Conservation (phyloP, 1,140 invertebrate species). For the Odontomachus brunneus region DNA sequence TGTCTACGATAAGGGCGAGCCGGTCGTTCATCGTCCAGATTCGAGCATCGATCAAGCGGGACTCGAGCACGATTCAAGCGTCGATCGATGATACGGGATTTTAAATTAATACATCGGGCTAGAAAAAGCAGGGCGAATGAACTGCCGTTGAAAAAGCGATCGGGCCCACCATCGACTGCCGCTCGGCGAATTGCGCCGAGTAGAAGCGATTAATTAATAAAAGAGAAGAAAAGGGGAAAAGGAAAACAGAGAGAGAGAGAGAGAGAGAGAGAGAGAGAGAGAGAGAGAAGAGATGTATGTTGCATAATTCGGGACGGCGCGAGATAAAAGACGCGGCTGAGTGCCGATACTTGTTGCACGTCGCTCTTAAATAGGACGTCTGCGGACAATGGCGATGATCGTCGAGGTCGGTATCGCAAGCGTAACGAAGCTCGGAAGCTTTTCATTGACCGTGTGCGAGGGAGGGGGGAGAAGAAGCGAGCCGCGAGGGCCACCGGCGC, state of each 20-base stretch:
- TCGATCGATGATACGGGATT: neutral
- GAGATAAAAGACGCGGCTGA: slow-evolving; percentile 39
- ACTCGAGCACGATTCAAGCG: neutral
- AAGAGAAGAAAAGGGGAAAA: neutral
- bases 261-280: no score
- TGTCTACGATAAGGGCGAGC: no score
- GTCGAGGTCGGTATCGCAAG: slow-evolving; percentile 33
- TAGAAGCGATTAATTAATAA: slow-evolving; percentile 24
- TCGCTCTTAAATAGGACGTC: slow-evolving; percentile 49
- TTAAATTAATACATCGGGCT: slow-evolving; percentile 17
- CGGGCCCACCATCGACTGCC: neutral
- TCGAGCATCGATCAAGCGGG: neutral
- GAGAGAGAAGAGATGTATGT: neutral
- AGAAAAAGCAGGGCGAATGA: neutral
- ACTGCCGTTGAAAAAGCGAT: slow-evolving; percentile 7
- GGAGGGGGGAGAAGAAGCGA: neutral
- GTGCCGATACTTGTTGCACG: slow-evolving; percentile 55
- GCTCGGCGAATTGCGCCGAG: neutral
- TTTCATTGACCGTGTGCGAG: slow-evolving; percentile 50
- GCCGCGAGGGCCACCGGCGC: neutral
- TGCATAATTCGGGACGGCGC: slow-evolving; percentile 11
- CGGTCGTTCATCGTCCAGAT: neutral
- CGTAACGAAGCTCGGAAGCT: slow-evolving; percentile 58
- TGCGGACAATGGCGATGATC: slow-evolving; percentile 45
- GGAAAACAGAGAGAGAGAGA: neutral